These are phyloP conservation scores for Liasis olivaceus DNA, from an alignment of 2,797 vertebrate genomes.

Conservation along the genomic window DNA sequence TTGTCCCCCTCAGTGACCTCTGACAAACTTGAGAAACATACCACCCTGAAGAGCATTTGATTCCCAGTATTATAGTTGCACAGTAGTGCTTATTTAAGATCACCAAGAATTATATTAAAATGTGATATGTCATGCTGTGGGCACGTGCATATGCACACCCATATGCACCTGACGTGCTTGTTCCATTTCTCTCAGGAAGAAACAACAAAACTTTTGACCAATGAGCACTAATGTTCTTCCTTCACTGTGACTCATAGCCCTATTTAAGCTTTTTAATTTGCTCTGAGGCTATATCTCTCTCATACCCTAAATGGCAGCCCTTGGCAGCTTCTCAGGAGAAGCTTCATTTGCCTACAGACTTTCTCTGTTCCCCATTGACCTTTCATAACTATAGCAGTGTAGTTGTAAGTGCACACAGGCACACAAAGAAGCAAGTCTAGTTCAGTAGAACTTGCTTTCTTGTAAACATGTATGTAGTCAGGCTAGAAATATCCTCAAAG, in stretches of 20 bases:
- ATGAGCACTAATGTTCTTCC: not conserved
- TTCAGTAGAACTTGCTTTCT: not conserved
- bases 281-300: not conserved
- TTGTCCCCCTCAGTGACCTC: not conserved
- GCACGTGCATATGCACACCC: not conserved
- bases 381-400: not conserved
- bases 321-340: not conserved
- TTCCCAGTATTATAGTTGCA: not conserved
- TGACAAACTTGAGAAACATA: not conserved
- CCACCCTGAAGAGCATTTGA: not conserved
- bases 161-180: not conserved
- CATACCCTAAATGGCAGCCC: not conserved
- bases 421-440: not conserved
- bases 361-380: not conserved
- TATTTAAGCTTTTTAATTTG: not conserved
- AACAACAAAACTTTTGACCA: not conserved
- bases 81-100: not conserved
- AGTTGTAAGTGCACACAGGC: not conserved
- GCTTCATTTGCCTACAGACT: not conserved
- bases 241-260: not conserved
- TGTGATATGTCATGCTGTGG: not conserved
- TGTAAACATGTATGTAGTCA: not conserved
- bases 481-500: not conserved
- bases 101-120: not conserved
- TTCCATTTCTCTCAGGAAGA: not conserved